Percentiles rank a stretch among this genome's conserved stretches.
phyloP scores from a whole-genome alignment of 2,797 vertebrate species.

The Notamacropus eugenii region DNA sequence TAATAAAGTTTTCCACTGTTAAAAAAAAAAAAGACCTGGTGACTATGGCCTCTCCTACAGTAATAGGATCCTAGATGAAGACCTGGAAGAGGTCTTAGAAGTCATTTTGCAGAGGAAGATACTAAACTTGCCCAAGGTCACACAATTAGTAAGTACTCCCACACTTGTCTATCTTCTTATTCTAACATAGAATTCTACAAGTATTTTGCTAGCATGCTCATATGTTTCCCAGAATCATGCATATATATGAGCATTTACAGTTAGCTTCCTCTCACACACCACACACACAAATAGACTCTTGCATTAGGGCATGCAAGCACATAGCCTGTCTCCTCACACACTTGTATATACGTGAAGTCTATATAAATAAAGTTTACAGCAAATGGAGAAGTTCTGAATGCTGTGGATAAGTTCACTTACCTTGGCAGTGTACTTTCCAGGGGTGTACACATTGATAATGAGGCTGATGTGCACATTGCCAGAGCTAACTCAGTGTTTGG shows the following conservation, averaged over 20 bases:
- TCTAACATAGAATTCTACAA: background rate
- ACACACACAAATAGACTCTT: background rate
- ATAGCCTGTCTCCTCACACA: background rate
- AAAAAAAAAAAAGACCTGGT: background rate
- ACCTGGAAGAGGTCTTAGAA: background rate
- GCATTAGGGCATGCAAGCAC: background rate
- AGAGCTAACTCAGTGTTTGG: too few relatives aligned
- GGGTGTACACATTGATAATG: too few relatives aligned
- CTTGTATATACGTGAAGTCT: background rate
- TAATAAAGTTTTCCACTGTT: background rate
- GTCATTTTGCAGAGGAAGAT: background rate
- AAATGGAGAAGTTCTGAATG: too few relatives aligned
- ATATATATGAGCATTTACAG: background rate
- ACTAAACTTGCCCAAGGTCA: background rate
- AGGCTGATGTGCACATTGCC: too few relatives aligned
- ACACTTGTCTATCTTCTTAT: background rate
- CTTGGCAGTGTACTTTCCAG: too few relatives aligned
- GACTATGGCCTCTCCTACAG: background rate
- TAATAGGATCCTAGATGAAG: background rate
- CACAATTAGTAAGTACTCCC: background rate
- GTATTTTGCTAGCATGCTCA: background rate
- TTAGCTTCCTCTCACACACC: background rate
- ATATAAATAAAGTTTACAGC: background rate
- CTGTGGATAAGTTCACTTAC: too few relatives aligned
- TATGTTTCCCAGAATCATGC: background rate